Evolutionary conservation across 1,140 invertebrate genomes (phyloP), one percentile per base, ranked within the genome.

Genomic region (Colletes latitarsis): DNA sequence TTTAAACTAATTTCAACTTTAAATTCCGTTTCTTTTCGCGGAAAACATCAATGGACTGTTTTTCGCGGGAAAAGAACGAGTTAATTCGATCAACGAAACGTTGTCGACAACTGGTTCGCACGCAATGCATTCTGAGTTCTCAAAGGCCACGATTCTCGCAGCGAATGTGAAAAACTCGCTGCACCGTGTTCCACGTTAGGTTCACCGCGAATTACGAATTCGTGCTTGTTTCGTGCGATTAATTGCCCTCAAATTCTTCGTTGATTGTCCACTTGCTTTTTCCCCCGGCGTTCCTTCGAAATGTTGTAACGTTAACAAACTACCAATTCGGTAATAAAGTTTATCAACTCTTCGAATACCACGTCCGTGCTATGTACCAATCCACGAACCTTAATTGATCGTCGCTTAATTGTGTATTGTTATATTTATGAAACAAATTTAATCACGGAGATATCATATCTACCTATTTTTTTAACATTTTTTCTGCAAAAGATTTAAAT

Each of bases 151-250:
- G 60, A 64, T 79, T 74, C 70, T 72, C 60, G 43, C 41, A 49
- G 4, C n/a, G 17, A 6, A 14, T 30, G 76, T 53, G 53, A 68
- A 68, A 75, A 75, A 81, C 43, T 69, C 52, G 52, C 53, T 19
- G 52, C 46, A 53, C 60, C 21, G 30, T 21, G 62, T 67, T 68
- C 55, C 70, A 52, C n/a, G 4, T 60, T 8, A n/a, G 43, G 19
- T 52, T 53, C 62, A 21, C 49, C 6, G 55, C 55, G n/a, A 69
- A 62, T 70, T 60, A 60, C 75, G 19, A 62, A 77, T 71, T 71
- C 67, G 21, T 43, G 9, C 41, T 70, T 41, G 66, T 70, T 21
- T 6, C n/a, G 8, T 30, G 14, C 67, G 6, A 78, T 72, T 63
- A 63, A 72, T 72, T 1, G 30, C 15, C 49, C 43, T 19, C 52